Evolutionary conservation across 1,140 invertebrate species (phyloP).

Genomic region (Drosophila pandora): DNA sequence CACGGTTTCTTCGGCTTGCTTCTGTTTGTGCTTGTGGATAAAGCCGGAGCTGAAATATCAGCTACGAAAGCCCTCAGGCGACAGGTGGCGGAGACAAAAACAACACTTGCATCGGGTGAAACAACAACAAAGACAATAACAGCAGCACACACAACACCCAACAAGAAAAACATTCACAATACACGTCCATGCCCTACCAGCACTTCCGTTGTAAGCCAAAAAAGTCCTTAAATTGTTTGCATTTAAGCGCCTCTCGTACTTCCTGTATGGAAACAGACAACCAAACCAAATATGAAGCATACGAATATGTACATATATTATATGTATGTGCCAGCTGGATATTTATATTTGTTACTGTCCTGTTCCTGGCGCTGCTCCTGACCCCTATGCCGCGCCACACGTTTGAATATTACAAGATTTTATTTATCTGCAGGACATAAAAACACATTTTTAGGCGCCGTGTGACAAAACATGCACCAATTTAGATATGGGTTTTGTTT

Average conservation of each 20-base stretch:
- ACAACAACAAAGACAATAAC: constrained; percentile 10
- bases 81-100: constrained; percentile 60
- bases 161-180: constrained; percentile 30
- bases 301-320: neutral
- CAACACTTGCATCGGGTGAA: constrained; percentile 18
- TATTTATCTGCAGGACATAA: constrained; percentile 63
- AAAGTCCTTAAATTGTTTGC: constrained; percentile 47
- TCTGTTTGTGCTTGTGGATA: constrained; percentile 11
- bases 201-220: constrained; percentile 28
- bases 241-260: constrained; percentile 49
- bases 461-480: constrained; percentile 14
- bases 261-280: neutral
- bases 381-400: constrained; percentile 4
- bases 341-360: constrained; percentile 24
- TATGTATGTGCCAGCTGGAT: constrained; percentile 16
- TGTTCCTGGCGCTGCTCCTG: constrained; percentile 2
- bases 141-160: constrained; percentile 17
- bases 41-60: constrained; percentile 64
- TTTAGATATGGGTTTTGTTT: constrained; percentile 7
- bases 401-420: constrained; percentile 27
- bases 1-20: neutral
- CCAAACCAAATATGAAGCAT: constrained; percentile 1
- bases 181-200: constrained; percentile 22
- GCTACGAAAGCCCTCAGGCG: constrained; percentile 59
- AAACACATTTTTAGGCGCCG: constrained; percentile 33